Conservation (phyloP, 1,140 invertebrate species). For the Idris sp. region DNA sequence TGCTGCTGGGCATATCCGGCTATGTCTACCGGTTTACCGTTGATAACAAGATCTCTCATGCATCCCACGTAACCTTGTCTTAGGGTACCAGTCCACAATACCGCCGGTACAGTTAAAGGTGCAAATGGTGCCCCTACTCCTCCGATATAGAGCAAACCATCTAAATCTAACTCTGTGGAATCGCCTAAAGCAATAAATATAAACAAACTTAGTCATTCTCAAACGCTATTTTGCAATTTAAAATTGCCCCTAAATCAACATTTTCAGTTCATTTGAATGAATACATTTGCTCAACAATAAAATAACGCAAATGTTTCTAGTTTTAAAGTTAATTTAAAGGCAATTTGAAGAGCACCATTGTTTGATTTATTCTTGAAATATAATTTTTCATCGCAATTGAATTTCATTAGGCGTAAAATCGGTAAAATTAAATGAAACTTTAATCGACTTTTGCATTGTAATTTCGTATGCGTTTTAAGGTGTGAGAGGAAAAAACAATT, state of each 20-base stretch:
- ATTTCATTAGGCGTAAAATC: constrained; percentile 26
- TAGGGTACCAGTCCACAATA: constrained; percentile 93
- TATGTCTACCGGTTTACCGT: constrained; percentile 94
- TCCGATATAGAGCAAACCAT: constrained; percentile 93
- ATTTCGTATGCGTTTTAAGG: constrained; percentile 40
- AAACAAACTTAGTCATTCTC: constrained; percentile 26
- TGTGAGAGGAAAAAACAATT: constrained; percentile 37
- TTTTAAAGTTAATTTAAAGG: constrained; percentile 9
- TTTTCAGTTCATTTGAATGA: too few relatives aligned
- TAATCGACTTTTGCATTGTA: constrained; percentile 35
- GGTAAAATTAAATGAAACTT: constrained; percentile 36
- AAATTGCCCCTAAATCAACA: neutral
- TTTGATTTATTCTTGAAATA: constrained; percentile 26
- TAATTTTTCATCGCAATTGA: constrained; percentile 29
- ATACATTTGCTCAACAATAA: neutral
- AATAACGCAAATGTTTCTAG: neutral
- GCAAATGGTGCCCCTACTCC: constrained; percentile 88
- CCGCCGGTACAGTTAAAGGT: constrained; percentile 86
- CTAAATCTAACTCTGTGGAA: constrained; percentile 91
- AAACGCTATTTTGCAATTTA: constrained; percentile 7
- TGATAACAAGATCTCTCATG: constrained; percentile 93
- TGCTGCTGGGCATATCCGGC: constrained; percentile 92
- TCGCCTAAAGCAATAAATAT: constrained; percentile 81
- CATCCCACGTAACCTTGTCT: constrained; percentile 96
- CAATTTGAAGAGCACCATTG: constrained; percentile 1